These are phyloP conservation scores for Myotis vivesi DNA, from an alignment of 2,797 vertebrate species.

Conservation along the genomic window DNA sequence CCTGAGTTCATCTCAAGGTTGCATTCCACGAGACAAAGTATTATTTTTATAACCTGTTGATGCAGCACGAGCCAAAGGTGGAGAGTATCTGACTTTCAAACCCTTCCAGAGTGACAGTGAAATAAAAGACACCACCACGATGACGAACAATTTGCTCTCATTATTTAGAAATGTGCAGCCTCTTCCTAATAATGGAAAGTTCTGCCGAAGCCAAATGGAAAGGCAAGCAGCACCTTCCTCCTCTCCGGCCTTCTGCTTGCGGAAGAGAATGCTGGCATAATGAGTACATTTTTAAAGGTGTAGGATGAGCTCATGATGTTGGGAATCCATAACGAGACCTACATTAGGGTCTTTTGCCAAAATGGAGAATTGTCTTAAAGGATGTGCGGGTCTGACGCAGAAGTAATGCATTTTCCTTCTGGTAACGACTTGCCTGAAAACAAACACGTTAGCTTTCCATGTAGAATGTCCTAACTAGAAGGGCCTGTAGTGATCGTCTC, in stretches of 20 bases:
- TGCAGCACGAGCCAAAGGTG: conserved; percentile 53
- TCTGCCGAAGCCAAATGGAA: conserved; percentile 20
- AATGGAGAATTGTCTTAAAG: conserved; percentile 54
- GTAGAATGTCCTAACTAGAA: background rate
- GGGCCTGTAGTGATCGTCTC: background rate
- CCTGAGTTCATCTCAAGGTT: conserved; percentile 68
- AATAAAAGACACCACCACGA: background rate
- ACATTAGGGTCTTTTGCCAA: conserved; percentile 61
- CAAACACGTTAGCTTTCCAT: background rate
- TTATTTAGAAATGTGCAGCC: conserved; percentile 5
- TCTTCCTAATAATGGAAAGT: background rate
- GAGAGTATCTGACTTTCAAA: conserved; percentile 35
- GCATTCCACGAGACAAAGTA: background rate
- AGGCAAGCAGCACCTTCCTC: conserved; percentile 23
- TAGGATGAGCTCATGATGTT: conserved; percentile 61
- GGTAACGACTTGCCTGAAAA: background rate
- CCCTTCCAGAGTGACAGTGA: background rate
- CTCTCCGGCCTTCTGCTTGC: background rate
- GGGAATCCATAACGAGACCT: conserved; percentile 60
- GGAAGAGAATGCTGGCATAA: conserved; percentile 56
- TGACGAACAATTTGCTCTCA: conserved; percentile 9
- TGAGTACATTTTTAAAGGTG: conserved; percentile 47
- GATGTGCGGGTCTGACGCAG: conserved; percentile 42
- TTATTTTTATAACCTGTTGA: conserved; percentile 69
- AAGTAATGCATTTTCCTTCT: background rate